A percentile compares a stretch with the other conserved stretches of the same genome.
phyloP scores from a whole-genome alignment of 2,113 vertebrate species.

The Gallinago media region DNA sequence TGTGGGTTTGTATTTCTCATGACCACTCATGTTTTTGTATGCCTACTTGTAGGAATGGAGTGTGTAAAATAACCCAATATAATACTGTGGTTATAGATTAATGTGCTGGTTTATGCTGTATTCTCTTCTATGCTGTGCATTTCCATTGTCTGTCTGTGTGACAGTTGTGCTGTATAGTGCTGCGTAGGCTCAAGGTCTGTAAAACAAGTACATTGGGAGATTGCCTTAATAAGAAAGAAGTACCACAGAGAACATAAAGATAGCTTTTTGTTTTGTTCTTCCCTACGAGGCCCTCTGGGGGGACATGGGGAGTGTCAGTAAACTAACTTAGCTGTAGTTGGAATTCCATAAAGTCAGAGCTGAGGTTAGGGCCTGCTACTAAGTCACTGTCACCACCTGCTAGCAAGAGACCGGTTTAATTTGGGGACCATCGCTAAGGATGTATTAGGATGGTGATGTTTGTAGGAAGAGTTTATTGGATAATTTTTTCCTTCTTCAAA shows the following conservation, averaged over 20 bases:
- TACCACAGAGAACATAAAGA: background rate
- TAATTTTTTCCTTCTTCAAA: background rate
- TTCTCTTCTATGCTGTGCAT: rapidly evolving
- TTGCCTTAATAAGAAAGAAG: background rate
- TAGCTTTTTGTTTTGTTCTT: background rate
- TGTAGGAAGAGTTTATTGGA: background rate
- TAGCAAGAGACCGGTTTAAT: background rate
- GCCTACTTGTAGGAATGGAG: background rate
- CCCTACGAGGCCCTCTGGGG: background rate
- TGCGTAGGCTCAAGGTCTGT: background rate
- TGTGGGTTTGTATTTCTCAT: background rate
- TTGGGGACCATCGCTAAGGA: background rate
- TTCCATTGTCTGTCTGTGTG: rapidly evolving
- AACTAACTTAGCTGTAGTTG: background rate
- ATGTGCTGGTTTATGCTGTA: background rate
- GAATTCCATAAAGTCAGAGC: background rate
- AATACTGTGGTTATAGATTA: background rate
- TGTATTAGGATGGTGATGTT: background rate
- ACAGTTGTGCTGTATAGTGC: background rate
- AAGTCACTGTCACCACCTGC: background rate
- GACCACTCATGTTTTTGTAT: background rate
- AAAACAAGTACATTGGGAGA: background rate
- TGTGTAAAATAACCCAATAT: background rate
- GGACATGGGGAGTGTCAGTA: background rate
- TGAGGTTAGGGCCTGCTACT: background rate